Conservation (phyloP, 2,888 invertebrate species). For the Lasioglossum lativentre region DNA sequence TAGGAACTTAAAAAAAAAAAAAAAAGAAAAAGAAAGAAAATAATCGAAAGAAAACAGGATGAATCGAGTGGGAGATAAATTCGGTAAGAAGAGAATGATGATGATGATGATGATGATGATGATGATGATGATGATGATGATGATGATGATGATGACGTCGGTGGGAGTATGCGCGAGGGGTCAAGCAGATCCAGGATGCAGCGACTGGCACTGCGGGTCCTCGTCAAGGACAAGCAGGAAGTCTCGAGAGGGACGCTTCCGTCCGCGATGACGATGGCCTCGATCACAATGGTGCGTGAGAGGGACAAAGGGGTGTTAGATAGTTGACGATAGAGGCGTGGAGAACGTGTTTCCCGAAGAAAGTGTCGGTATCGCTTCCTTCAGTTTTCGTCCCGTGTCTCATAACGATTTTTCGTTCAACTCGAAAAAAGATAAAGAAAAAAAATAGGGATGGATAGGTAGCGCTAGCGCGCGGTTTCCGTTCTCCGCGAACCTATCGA, state of each 20-base stretch:
- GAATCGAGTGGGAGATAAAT: conserved; percentile 28
- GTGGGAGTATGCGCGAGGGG: conserved; percentile 56
- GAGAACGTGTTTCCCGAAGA: neutral
- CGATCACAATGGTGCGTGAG: conserved; percentile 74
- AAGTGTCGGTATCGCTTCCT: conserved; percentile 40
- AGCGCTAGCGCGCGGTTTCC: neutral
- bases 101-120: conserved; percentile 23
- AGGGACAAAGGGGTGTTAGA: conserved; percentile 62
- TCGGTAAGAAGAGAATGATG: conserved; percentile 44
- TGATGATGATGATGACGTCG: conserved; percentile 20
- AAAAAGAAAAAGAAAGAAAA: neutral
- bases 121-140: no score
- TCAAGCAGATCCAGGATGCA: conserved; percentile 71
- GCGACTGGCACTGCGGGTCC: conserved; percentile 70
- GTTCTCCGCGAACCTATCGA: neutral
- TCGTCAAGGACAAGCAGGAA: conserved; percentile 73
- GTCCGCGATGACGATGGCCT: conserved; percentile 66
- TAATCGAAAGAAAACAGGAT: conserved; percentile 3
- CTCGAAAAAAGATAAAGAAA: neutral
- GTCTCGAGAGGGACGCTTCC: conserved; percentile 75
- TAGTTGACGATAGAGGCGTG: conserved; percentile 49
- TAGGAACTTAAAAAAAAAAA: neutral
- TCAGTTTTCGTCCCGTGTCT: conserved; percentile 29
- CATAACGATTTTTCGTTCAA: conserved; percentile 1
- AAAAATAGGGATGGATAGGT: neutral